phyloP scores from a whole-genome alignment of 2,888 invertebrate species.

The Lasius fuliginosus region DNA sequence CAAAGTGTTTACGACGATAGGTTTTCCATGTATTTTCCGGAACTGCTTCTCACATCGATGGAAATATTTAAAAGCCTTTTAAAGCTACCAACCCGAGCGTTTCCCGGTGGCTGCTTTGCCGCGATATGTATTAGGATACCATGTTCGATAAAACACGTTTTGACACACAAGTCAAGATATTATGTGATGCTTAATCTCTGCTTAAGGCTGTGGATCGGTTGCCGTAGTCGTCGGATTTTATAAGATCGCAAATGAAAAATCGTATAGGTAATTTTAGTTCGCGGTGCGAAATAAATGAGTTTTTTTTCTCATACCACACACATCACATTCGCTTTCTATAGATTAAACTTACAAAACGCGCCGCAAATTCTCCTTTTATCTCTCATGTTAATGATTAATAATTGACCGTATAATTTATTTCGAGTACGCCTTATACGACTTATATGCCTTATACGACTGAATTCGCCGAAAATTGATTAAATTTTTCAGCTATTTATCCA shows the following conservation, averaged over 20 bases:
- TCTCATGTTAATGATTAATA: neutral
- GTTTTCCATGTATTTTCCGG: slow-evolving; percentile 37
- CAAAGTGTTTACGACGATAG: slow-evolving; percentile 46
- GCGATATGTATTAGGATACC: slow-evolving; percentile 1
- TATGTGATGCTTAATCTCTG: slow-evolving; percentile 19
- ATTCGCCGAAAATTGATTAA: neutral
- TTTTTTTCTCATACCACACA: neutral
- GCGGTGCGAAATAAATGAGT: slow-evolving; percentile 24
- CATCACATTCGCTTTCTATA: slow-evolving; percentile 27
- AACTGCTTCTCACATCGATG: slow-evolving; percentile 31
- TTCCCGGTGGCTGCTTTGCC: slow-evolving; percentile 8
- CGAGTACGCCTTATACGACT: neutral
- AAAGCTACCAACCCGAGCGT: slow-evolving; percentile 27
- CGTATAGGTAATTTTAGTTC: slow-evolving; percentile 26
- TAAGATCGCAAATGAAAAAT: slow-evolving; percentile 9
- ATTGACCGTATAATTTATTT: slow-evolving; percentile 17
- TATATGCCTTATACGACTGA: neutral
- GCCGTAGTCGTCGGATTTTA: neutral
- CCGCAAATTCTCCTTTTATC: neutral
- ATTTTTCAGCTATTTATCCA: neutral
- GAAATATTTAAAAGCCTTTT: slow-evolving; percentile 51
- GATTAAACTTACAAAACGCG: slow-evolving; percentile 17
- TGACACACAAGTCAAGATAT: neutral
- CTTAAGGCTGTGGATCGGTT: neutral
- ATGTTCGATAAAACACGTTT: slow-evolving; percentile 20